Base-by-base conservation (phyloP, 2,113 vertebrate species). In the Phoenicopterus ruber region DNA sequence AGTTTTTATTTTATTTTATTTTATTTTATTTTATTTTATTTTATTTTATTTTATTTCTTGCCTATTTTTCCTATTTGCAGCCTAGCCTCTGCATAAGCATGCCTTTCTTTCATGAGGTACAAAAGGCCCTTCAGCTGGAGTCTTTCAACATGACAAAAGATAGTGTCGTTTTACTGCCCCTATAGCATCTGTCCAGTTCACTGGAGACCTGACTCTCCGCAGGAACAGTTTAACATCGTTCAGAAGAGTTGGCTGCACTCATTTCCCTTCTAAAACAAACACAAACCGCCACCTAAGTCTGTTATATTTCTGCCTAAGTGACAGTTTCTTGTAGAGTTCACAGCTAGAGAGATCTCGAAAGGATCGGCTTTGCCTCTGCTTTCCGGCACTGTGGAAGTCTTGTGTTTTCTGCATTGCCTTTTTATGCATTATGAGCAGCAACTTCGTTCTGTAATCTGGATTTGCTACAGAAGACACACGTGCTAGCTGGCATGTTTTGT, bases 61-160 rank as follows among this genome's bases (percentile, higher is more conserved):
- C 19, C 9, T 63, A 7, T 58, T 92, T 96, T 90, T 13, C 67
- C 26, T 38, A 50, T 78, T 92, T 88, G 67, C 67, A 58, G 59
- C 11, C 10, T 17, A 81, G 29, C 50, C 32, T 81, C 63, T 83
- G 50, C 28, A 47, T 77, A 83, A 88, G 63, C 28, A 58, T 0
- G 42, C 55, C n/a, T 91, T 80, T 80, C 86, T 93, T 88, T 93
- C 59, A 67, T 3, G 17, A 84, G 29, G 16, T 73, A 91, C 72
- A 88, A 94, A 94, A 83, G 76, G 22, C 80, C 32, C 72, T 95
- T 94, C 83, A 83, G 55, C 72, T 77, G 83, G 86, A 94, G 69
- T 78, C 80, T 86, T 91, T 97, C 96, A 94, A 81, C 32, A 59
- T 83, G 91, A 95, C 83, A 96, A 92, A 96, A 86, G 86, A 78